phyloP scores from a whole-genome alignment of 1,140 invertebrate species.

The Colletes latitarsis region DNA sequence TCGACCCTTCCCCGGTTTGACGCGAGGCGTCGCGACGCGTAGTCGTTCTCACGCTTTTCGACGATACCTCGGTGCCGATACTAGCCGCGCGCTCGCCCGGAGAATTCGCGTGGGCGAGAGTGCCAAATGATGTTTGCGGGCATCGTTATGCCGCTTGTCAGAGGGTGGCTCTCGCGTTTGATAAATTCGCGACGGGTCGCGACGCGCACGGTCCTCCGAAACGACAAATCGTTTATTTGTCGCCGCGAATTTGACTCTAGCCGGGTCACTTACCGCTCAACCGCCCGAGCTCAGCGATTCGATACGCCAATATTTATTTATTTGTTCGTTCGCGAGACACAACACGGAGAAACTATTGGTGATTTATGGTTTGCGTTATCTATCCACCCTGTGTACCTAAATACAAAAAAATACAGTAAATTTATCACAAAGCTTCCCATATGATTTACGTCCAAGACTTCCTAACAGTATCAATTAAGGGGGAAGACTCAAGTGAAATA shows the following conservation, averaged over 20 bases:
- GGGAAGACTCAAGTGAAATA: too few species aligned
- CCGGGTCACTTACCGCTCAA: not conserved
- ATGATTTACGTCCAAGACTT: too few species aligned
- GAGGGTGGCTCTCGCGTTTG: slow-evolving; percentile 1
- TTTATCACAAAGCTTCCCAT: too few species aligned
- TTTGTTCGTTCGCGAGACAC: too few species aligned
- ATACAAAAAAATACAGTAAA: too few species aligned
- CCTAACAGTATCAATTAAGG: too few species aligned
- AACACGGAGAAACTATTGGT: too few species aligned
- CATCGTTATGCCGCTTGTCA: not conserved
- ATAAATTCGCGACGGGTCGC: slow-evolving; percentile 24
- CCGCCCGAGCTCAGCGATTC: not conserved
- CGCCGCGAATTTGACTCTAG: not conserved
- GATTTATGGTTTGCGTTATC: too few species aligned
- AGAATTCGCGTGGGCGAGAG: slow-evolving; percentile 26
- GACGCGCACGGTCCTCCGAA: not conserved
- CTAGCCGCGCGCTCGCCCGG: not conserved
- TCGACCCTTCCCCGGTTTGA: not conserved
- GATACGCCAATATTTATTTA: too few species aligned
- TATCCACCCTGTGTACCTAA: too few species aligned
- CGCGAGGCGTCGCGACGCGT: not conserved
- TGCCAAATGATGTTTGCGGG: slow-evolving; percentile 36
- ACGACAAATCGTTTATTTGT: slow-evolving; percentile 6
- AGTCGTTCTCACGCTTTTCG: not conserved
- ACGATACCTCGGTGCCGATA: not conserved